phyloP scores from a whole-genome alignment of 2,113 vertebrate genomes.

The Vimba vimba region DNA sequence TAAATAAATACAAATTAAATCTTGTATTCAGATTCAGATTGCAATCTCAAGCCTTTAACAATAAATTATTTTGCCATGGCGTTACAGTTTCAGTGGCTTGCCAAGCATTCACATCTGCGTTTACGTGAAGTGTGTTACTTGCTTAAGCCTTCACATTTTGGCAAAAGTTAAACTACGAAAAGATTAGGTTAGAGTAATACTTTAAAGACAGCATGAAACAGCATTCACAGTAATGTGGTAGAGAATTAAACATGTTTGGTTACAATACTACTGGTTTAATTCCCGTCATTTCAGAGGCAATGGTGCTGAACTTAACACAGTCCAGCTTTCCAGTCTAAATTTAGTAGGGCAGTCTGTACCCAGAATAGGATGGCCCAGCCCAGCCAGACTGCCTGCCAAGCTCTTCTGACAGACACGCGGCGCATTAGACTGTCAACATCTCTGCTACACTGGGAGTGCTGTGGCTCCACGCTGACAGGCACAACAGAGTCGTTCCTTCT shows the following conservation, averaged over 20 bases:
- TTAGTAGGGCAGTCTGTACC: conserved; percentile 54
- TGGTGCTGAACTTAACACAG: conserved; percentile 35
- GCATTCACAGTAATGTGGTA: not conserved
- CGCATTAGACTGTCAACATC: conserved; percentile 32
- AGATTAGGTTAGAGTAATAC: not conserved
- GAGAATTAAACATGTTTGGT: not conserved
- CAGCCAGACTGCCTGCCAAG: conserved; percentile 11
- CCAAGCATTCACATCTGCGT: not conserved
- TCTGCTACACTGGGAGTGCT: not conserved
- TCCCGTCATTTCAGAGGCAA: conserved; percentile 6
- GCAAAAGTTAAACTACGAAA: too few species aligned
- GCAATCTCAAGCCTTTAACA: not conserved
- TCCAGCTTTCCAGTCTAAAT: conserved; percentile 60
- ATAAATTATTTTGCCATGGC: not conserved
- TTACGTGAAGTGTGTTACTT: not conserved
- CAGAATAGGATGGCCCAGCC: conserved; percentile 51
- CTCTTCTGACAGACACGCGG: conserved; percentile 32
- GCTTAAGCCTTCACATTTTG: not conserved
- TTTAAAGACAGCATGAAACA: not conserved
- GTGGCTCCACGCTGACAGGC: conserved; percentile 19
- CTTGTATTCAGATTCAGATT: not conserved
- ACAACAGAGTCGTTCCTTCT: conserved; percentile 34
- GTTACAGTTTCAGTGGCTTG: not conserved
- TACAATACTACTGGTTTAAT: not conserved
- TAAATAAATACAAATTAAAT: too few species aligned